Percentiles rank a stretch among this genome's conserved stretches.
These are phyloP conservation scores for Chunga burmeisteri DNA, from an alignment of 2,113 vertebrate genomes.

Conservation along the genomic window DNA sequence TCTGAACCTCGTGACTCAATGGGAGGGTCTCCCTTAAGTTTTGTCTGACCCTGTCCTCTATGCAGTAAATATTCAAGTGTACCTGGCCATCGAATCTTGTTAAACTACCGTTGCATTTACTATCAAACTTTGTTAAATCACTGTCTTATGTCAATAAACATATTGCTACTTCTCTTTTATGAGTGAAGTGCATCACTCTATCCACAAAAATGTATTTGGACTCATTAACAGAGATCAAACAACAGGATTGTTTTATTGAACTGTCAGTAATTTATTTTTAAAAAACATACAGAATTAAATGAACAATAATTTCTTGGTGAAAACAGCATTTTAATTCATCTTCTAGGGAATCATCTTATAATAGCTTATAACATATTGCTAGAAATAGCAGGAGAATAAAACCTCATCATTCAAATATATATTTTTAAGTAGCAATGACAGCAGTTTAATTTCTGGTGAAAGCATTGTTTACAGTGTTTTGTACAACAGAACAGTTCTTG, in stretches of 20 bases:
- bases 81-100: neutral
- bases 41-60: neutral
- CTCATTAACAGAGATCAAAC: neutral
- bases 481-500: neutral
- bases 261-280: neutral
- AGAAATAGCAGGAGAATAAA: slow-evolving; percentile 18
- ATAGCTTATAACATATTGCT: neutral
- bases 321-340: neutral
- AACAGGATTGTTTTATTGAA: neutral
- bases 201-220: neutral
- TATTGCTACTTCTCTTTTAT: neutral
- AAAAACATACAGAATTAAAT: neutral
- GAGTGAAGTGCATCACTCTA: neutral
- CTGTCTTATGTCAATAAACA: neutral
- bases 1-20: neutral
- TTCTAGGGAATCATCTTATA: neutral
- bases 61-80: neutral
- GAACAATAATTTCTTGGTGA: neutral
- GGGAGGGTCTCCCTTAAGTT: neutral
- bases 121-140: neutral
- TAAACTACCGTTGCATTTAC: neutral
- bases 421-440: neutral
- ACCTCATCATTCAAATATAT: neutral
- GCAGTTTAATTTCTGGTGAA: neutral
- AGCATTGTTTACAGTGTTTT: neutral